phyloP scores from a whole-genome alignment of 2,888 invertebrate genomes.

The Synergus japonicus region DNA sequence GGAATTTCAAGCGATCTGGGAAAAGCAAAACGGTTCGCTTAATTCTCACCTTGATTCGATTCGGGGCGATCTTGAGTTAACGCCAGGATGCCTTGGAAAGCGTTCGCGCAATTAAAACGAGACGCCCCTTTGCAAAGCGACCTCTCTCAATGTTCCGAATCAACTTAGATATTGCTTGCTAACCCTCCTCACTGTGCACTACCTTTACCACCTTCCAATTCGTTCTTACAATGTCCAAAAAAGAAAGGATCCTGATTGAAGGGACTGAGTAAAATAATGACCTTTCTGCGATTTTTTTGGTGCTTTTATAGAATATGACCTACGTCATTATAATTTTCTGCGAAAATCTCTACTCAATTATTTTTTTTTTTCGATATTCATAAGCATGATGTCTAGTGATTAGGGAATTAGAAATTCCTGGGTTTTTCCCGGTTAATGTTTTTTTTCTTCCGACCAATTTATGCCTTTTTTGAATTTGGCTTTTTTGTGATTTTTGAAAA shows the following conservation, averaged over 20 bases:
- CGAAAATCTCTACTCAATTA: background rate
- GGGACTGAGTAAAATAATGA: background rate
- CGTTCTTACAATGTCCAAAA: background rate
- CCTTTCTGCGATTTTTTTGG: background rate
- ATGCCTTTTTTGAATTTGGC: no score
- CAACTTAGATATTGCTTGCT: slow-evolving; percentile 24
- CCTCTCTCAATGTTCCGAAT: slow-evolving; percentile 21
- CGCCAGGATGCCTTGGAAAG: slow-evolving; percentile 29
- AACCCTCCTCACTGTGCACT: slow-evolving; percentile 20
- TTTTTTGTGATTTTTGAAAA: no score
- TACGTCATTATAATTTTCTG: background rate
- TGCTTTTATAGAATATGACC: background rate
- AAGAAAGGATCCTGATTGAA: slow-evolving; percentile 3
- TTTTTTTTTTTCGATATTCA: background rate
- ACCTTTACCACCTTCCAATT: background rate
- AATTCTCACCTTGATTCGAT: slow-evolving; percentile 53
- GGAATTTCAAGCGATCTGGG: slow-evolving; percentile 61
- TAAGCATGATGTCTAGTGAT: background rate
- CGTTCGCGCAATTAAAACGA: slow-evolving; percentile 34
- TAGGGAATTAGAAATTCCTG: no score
- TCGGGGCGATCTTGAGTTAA: slow-evolving; percentile 27
- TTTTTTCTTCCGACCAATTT: no score
- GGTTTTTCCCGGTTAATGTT: no score
- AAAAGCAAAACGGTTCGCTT: slow-evolving; percentile 62
- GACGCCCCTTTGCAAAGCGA: slow-evolving; percentile 27